phyloP scores from a whole-genome alignment of 2,888 invertebrate species.

The Lissocephala sabroskyi region DNA sequence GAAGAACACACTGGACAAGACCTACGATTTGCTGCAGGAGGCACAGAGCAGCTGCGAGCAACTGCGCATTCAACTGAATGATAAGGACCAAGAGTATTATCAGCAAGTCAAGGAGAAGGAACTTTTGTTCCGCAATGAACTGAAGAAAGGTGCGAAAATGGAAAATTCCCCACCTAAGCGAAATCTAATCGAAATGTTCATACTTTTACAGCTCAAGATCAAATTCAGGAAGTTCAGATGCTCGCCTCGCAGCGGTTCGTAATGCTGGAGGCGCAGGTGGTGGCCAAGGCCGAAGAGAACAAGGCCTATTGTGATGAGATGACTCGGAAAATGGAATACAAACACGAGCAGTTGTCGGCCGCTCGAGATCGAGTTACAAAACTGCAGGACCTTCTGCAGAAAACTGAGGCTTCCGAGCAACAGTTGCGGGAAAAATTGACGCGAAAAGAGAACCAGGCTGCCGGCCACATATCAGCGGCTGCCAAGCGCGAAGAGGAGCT shows the following conservation, averaged over 20 bases:
- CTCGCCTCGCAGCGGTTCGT: conserved; percentile 62
- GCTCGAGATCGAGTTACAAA: conserved; percentile 67
- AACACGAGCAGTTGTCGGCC: conserved; percentile 70
- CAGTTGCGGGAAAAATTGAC: conserved; percentile 57
- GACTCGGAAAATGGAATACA: conserved; percentile 56
- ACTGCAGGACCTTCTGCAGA: conserved; percentile 53
- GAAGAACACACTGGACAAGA: conserved; percentile 57
- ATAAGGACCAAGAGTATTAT: conserved; percentile 65
- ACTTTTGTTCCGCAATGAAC: conserved; percentile 65
- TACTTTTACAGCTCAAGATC: conserved; percentile 75
- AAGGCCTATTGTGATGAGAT: conserved; percentile 55
- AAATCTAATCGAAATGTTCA: too few relatives aligned
- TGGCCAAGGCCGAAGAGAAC: conserved; percentile 55
- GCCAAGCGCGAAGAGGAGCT: conserved; percentile 64
- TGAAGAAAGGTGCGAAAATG: conserved; percentile 67
- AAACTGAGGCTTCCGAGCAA: conserved; percentile 53
- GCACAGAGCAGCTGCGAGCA: conserved; percentile 61
- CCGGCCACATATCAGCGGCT: conserved; percentile 49
- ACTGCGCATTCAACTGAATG: conserved; percentile 65
- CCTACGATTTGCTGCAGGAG: conserved; percentile 59
- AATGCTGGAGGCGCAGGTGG: conserved; percentile 60
- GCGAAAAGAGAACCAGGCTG: conserved; percentile 54
- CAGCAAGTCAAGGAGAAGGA: conserved; percentile 66
- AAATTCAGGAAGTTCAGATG: conserved; percentile 71
- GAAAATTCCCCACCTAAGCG: background rate